Evolutionary conservation across 2,888 invertebrate species (phyloP).

Genomic region (Folsomia manolachei): DNA sequence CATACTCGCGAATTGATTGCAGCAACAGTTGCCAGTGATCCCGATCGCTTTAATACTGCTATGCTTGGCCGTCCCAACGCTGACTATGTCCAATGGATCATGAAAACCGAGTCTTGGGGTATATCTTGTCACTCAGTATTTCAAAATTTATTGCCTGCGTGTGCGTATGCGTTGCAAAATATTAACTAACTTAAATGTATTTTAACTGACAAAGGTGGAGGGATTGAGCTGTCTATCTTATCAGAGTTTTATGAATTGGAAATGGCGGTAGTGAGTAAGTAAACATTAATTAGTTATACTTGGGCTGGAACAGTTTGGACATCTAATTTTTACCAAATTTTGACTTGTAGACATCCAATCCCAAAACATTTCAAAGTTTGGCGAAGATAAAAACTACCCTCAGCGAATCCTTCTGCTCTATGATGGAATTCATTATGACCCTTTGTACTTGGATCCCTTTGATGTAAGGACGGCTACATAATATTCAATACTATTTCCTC

Average conservation of each 20-base stretch:
- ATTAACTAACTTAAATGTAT: neutral
- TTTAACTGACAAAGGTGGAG: constrained; percentile 99
- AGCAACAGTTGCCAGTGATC: constrained; percentile 72
- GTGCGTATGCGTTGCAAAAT: neutral
- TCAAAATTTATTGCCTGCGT: neutral
- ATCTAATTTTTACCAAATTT: too few species aligned
- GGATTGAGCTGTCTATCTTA: constrained; percentile 85
- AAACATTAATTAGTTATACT: too few species aligned
- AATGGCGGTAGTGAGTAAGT: constrained; percentile 89
- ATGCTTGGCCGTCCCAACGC: constrained; percentile 78
- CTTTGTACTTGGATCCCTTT: constrained; percentile 77
- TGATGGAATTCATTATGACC: constrained; percentile 96
- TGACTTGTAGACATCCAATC: constrained; percentile 90
- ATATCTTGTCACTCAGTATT: too few species aligned
- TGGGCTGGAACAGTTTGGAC: too few species aligned
- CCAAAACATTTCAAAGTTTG: constrained; percentile 85
- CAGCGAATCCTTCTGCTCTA: constrained; percentile 83
- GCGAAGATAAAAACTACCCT: constrained; percentile 83
- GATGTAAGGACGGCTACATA: constrained; percentile 60
- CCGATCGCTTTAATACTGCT: constrained; percentile 76
- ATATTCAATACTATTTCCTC: neutral
- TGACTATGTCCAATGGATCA: constrained; percentile 89
- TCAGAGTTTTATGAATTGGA: constrained; percentile 83
- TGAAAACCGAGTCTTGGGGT: constrained; percentile 81
- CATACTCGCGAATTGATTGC: constrained; percentile 82